Evolutionary conservation across 2,888 invertebrate genomes (phyloP), one percentile per base, ranked within the genome.

Genomic region (Proisotoma minuta): DNA sequence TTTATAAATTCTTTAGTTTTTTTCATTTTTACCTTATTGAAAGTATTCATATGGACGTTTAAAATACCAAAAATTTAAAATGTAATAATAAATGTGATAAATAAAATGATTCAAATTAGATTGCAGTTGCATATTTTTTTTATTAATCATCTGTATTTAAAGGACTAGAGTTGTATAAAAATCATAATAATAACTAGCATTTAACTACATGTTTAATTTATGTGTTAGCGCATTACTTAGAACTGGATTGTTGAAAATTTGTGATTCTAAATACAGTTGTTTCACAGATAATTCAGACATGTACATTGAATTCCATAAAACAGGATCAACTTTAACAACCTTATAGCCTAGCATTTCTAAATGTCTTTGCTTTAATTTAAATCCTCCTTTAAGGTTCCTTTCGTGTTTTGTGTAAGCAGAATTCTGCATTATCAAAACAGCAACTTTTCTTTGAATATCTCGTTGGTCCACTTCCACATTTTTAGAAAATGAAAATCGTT

Each of bases 331-430:
- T 60, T 80, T 76, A 51, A 83, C 75, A 3, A 85, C 84, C 73
- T 80, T 80, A 73, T 84, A 85, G 3, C 84, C 85, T 73, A 85
- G 77, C 71, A 85, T 83, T 77, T 85, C 85, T 57, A 86, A 77
- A 76, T 85, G 85, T 56, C 84, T 77, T 49, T 79, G 79, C 75
- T 81, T 81, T 57, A 84, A 68, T 34, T 81, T 80, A 43, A 80
- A 77, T 2, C 76, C 76, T 0, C 85, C 85, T 69, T 79, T 80
- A 49, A 84, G 71, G 5, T 77, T 78, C 8, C 75, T 70, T 12
- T 77, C 77, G 51, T 80, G 75, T 59, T 78, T 78, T n/a, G 83
- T 82, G 72, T 79, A 82, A 1, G 80, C 78, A 53, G 79, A 77
- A 1, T 79, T 74, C 26, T 75, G 76, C 0, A 81, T 75, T 48